Percentiles rank a stretch among this genome's conserved stretches.
These are phyloP conservation scores for Pseudomyrmex concolor DNA, from an alignment of 1,140 invertebrate genomes.

Conservation along the genomic window DNA sequence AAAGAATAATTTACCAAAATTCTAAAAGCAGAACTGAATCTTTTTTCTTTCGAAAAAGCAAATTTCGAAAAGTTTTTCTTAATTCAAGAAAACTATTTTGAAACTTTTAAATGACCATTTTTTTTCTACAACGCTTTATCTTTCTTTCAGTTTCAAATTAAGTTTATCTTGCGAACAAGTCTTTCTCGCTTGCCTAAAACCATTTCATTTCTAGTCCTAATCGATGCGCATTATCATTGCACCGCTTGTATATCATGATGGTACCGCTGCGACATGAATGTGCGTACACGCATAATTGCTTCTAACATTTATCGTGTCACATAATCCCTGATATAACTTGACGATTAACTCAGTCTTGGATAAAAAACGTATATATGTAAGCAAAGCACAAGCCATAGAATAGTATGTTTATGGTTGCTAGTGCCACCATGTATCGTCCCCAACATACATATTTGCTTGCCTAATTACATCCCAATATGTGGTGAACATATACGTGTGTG, in stretches of 20 bases:
- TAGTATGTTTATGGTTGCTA: slow-evolving; percentile 72
- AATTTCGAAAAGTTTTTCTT: neutral
- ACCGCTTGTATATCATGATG: neutral
- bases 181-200: neutral
- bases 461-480: slow-evolving; percentile 63
- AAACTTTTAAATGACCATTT: neutral
- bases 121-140: neutral
- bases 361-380: slow-evolving; percentile 62
- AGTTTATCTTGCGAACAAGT: neutral
- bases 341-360: slow-evolving; percentile 55
- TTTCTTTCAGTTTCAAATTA: neutral
- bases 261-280: slow-evolving; percentile 9
- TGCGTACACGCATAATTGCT: slow-evolving; percentile 43
- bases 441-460: slow-evolving; percentile 77
- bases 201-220: neutral
- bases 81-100: neutral
- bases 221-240: too few relatives aligned
- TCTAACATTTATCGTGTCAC: slow-evolving; percentile 50
- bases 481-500: slow-evolving; percentile 24
- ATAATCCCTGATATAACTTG: slow-evolving; percentile 63
- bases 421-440: slow-evolving; percentile 74
- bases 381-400: slow-evolving; percentile 71
- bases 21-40: neutral
- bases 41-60: neutral
- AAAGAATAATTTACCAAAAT: neutral